phyloP scores from a whole-genome alignment of 2,888 invertebrate species.

The Acanthoscelides obtectus region DNA sequence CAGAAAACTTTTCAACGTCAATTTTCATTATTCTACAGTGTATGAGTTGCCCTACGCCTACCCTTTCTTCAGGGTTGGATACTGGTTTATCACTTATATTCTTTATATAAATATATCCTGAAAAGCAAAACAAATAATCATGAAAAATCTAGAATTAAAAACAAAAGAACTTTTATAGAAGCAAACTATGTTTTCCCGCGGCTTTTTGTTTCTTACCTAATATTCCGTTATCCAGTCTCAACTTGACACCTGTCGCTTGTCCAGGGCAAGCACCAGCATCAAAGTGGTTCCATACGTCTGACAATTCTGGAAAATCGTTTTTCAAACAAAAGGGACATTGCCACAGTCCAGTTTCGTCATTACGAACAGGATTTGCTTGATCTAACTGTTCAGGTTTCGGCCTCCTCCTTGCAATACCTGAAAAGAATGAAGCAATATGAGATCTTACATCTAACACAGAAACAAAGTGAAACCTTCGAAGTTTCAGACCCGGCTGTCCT shows the following conservation, averaged over 20 bases:
- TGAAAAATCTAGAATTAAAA: not conserved
- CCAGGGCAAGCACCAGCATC: constrained; percentile 95
- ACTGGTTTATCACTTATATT: constrained; percentile 92
- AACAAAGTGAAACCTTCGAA: too few relatives aligned
- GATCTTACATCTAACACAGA: too few relatives aligned
- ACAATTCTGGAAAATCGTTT: constrained; percentile 92
- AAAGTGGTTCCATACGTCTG: constrained; percentile 98
- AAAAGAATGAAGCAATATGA: too few relatives aligned
- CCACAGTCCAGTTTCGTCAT: constrained; percentile 93
- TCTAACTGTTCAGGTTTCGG: constrained; percentile 73
- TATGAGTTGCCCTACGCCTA: constrained; percentile 76
- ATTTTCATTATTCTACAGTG: constrained; percentile 92
- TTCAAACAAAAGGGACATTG: constrained; percentile 96
- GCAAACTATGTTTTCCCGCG: too few relatives aligned
- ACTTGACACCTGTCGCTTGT: constrained; percentile 86
- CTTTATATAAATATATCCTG: constrained; percentile 90
- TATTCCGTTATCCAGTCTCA: constrained; percentile 82
- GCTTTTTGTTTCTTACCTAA: constrained; percentile 53
- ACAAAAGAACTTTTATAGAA: too few relatives aligned
- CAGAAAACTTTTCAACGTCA: constrained; percentile 88
- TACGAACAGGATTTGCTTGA: constrained; percentile 91
- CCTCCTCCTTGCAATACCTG: constrained; percentile 22
- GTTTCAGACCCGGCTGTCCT: too few relatives aligned
- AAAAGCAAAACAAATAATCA: constrained; percentile 41
- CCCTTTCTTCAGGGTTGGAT: constrained; percentile 88